Evolutionary conservation across 1,140 invertebrate species (phyloP), one percentile per base, ranked within the genome.

Genomic region (Nasonia longicornis): DNA sequence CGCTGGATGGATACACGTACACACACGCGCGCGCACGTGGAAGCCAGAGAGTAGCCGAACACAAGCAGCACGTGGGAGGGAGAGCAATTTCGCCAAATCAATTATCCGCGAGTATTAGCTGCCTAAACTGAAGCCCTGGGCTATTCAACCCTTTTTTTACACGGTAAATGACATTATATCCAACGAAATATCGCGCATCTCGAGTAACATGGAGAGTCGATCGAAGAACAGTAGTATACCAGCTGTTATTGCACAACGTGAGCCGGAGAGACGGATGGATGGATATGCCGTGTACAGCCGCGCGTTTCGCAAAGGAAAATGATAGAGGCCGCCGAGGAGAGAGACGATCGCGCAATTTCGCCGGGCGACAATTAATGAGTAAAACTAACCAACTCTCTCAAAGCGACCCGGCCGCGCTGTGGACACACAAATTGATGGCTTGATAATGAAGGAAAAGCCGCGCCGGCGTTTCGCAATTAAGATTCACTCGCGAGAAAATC

Each of bases 321-420:
- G 29, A 75, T 75, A 75, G 52, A n/a, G 26, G 42, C 6, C 3
- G 11, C 69, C 69, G 69, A 31, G 3, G n/a, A 29, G 35, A 22
- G 4, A 35, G 31, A 35, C 42, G 35, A n/a, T 22, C 26, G 71
- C 63, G 63, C 22, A 29, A 80, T 22, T 75, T 75, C 67, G 73
- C 22, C 67, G 22, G 11, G 38, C 22, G 64, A 81, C 79, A 69
- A 81, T 81, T 76, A 81, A 76, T n/a, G 79, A 75, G 63, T 48
- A 4, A 52, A 52, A 52, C 48, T 20, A 42, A 42, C 38, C 8
- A 42, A 8, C 48, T 52, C 48, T 52, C 48, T 52, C 16, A 16
- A 16, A 52, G 12, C 16, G 4, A 48, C n/a, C 26, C 31, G 2
- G 20, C 67, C 67, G 16, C 38, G 10, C 38, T 42, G 4, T 42